These are phyloP conservation scores for Myotis planiceps DNA, from an alignment of 2,797 vertebrate species.

Conservation along the genomic window DNA sequence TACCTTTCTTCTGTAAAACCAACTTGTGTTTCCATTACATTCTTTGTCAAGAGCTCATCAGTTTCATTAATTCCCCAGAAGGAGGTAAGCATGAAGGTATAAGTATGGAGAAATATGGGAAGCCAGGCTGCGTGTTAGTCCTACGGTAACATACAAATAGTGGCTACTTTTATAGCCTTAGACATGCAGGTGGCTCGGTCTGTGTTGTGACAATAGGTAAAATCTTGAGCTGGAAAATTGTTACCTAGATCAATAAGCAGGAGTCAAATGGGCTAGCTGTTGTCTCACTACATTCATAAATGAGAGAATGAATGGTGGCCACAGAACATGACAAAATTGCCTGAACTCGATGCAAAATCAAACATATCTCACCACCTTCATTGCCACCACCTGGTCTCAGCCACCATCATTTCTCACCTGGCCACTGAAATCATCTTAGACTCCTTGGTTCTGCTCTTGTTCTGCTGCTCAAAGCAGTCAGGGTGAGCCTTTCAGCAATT, in stretches of 20 bases:
- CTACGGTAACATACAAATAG: background rate
- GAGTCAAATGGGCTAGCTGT: background rate
- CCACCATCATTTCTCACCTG: background rate
- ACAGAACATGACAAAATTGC: background rate
- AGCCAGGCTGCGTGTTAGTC: background rate
- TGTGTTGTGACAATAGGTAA: background rate
- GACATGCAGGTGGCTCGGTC: background rate
- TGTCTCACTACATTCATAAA: background rate
- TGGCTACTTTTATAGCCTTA: background rate
- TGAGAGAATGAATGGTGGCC: background rate
- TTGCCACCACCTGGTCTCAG: background rate
- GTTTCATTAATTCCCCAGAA: slow-evolving; percentile 83
- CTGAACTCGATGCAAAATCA: background rate
- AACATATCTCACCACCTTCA: background rate
- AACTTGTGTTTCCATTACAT: slow-evolving; percentile 86
- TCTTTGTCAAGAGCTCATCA: slow-evolving; percentile 87
- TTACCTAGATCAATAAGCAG: background rate
- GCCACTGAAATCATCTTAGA: background rate
- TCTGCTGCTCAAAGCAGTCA: background rate
- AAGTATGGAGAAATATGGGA: background rate
- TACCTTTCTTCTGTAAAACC: slow-evolving; percentile 89
- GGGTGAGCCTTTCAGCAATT: background rate
- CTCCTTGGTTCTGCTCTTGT: background rate
- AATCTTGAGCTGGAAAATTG: background rate
- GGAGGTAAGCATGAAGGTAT: slow-evolving; percentile 82